Percentiles rank a stretch among this genome's conserved stretches.
These are phyloP conservation scores for Lasiommata megera DNA, from an alignment of 2,888 invertebrate species.

Conservation along the genomic window DNA sequence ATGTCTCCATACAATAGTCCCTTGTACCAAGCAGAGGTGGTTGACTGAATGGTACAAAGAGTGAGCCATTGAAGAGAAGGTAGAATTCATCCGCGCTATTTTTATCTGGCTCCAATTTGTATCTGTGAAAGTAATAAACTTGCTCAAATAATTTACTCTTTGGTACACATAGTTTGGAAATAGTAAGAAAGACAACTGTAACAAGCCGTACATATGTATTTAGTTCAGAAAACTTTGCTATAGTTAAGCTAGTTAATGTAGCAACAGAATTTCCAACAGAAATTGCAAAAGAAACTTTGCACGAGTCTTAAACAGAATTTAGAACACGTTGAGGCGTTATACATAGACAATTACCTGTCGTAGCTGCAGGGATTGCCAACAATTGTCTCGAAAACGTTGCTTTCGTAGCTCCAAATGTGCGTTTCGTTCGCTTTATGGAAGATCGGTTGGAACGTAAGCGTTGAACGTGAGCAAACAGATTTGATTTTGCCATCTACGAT, in stretches of 20 bases:
- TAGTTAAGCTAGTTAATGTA: conserved; percentile 11
- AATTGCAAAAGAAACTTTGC: conserved; percentile 17
- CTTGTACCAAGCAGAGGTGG: conserved; percentile 71
- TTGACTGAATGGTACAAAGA: conserved; percentile 73
- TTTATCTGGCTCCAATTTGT: conserved; percentile 74
- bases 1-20: conserved; percentile 83
- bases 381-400: conserved; percentile 76
- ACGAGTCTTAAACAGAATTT: conserved; percentile 18
- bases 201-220: conserved; percentile 7
- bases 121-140: conserved; percentile 66
- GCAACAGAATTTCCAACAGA: conserved; percentile 9
- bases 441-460: conserved; percentile 72
- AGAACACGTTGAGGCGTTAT: conserved; percentile 8
- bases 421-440: conserved; percentile 78
- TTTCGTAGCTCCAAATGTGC: conserved; percentile 68
- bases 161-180: not conserved
- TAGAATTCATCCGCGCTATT: conserved; percentile 77
- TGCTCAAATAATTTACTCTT: not conserved
- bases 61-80: conserved; percentile 80
- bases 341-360: conserved; percentile 61
- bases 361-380: conserved; percentile 80
- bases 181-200: not conserved
- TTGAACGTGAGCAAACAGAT: conserved; percentile 55
- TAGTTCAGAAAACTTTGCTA: conserved; percentile 15
- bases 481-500: conserved; percentile 53